Base-by-base conservation (phyloP, 2,888 invertebrate species). In the Anoplius nigerrimus region DNA sequence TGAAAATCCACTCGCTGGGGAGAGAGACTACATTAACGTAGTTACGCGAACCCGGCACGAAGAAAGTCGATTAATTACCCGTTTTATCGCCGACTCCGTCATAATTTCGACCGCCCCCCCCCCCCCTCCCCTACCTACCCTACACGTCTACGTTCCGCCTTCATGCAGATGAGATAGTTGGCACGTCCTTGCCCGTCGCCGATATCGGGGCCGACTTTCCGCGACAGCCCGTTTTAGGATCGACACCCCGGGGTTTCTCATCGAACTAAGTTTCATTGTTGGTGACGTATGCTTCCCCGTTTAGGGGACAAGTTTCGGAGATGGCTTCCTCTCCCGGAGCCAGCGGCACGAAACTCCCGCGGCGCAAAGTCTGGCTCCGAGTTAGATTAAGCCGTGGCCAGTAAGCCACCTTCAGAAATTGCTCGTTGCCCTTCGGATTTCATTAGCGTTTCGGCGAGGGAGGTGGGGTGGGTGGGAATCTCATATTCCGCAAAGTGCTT, bases 391-490 rank as follows among this genome's bases (percentile, higher is more conserved):
- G 83, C 83, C 82, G 77, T 82, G 84, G 81, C 81, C 85, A 85
- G 85, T 84, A 85, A 86, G 84, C 85, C 83, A 84, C 84, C 84
- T 86, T 83, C 83, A 83, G 84, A 84, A 86, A 86, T 86, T 85
- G 84, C 84, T 83, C 82, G 81, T 81, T 81, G 79, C 83, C 81
- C 82, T 86, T 85, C 84, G 82, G 82, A 87, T 87, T 86, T 86
- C 85, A 87, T 87, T 85, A 86, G 82, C 80, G 82, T 82, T 82
- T 80, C 81, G 79, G 76, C n/a, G n/a, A n/a, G n/a, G n/a, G n/a
- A n/a, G n/a, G n/a, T n/a, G n/a, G n/a, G n/a, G n/a, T n/a, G n/a
- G n/a, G n/a, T n/a, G 81, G 80, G 74, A 82, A 82, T 82, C 84
- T 82, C 79, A 78, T 79, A 79, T 78, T 74, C 81, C 76, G 76